phyloP scores from a whole-genome alignment of 2,797 vertebrate species.

The Remorina albescens region DNA sequence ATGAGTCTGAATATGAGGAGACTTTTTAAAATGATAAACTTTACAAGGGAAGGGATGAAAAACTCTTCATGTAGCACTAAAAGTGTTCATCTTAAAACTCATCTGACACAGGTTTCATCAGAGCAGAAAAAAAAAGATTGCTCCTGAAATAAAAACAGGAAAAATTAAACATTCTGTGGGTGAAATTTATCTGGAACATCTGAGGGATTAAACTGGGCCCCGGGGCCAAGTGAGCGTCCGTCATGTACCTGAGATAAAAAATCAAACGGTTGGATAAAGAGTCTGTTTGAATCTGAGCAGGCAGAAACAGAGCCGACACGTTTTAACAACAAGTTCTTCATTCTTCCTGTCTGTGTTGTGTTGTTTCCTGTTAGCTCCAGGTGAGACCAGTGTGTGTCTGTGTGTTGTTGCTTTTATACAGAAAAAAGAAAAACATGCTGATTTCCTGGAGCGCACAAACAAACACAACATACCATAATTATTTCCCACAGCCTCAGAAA shows the following conservation, averaged over 20 bases:
- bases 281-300: not conserved
- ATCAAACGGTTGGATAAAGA: not conserved
- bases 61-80: too few relatives aligned
- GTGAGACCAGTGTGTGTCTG: constrained; percentile 15
- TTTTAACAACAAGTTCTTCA: constrained; percentile 27
- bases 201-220: too few relatives aligned
- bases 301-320: constrained; percentile 14
- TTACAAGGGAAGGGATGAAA: too few relatives aligned
- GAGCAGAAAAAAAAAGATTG: too few relatives aligned
- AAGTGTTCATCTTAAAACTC: too few relatives aligned
- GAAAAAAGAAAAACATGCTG: constrained; percentile 49
- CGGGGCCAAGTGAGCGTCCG: too few relatives aligned
- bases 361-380: constrained; percentile 58
- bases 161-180: too few relatives aligned
- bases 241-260: not conserved
- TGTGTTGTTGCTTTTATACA: constrained; percentile 21
- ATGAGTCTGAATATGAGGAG: too few relatives aligned
- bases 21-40: too few relatives aligned
- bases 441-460: constrained; percentile 63
- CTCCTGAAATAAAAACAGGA: too few relatives aligned
- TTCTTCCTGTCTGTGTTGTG: constrained; percentile 52
- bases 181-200: too few relatives aligned
- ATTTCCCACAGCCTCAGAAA: constrained; percentile 56
- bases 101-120: too few relatives aligned
- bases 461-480: constrained; percentile 70